phyloP scores from a whole-genome alignment of 1,140 invertebrate species.

The Anadara kagoshimensis region DNA sequence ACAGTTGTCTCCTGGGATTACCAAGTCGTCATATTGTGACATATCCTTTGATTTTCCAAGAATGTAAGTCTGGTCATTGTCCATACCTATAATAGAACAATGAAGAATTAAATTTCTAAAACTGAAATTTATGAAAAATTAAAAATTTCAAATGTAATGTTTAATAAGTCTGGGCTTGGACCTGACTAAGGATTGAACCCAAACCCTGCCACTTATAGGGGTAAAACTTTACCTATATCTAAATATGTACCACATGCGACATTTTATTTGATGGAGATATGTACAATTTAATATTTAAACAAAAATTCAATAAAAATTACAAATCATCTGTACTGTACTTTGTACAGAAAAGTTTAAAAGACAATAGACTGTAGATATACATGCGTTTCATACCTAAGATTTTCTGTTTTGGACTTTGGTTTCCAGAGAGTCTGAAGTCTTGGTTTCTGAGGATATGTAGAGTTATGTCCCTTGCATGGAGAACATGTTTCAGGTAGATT shows the following conservation, averaged over 20 bases:
- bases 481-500: slow-evolving; percentile 83
- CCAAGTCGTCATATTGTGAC: slow-evolving; percentile 81
- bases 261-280: too few species aligned
- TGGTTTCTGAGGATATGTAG: slow-evolving; percentile 86
- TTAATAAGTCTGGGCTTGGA: background rate
- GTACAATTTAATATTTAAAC: too few species aligned
- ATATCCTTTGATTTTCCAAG: slow-evolving; percentile 80
- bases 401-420: slow-evolving; percentile 42
- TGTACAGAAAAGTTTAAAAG: background rate
- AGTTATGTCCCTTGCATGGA: slow-evolving; percentile 84
- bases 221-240: background rate
- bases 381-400: slow-evolving; percentile 39
- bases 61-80: slow-evolving; percentile 79
- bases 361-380: background rate
- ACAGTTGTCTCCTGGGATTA: slow-evolving; percentile 84
- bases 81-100: slow-evolving; percentile 77
- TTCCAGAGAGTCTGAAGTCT: slow-evolving; percentile 48
- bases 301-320: too few species aligned
- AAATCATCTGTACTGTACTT: background rate
- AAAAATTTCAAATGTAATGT: background rate
- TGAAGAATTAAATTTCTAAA: background rate
- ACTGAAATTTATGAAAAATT: background rate
- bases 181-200: background rate
- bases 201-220: background rate
- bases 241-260: background rate